Base-by-base conservation (phyloP, 2,113 vertebrate species). In the Seriola rivoliana region DNA sequence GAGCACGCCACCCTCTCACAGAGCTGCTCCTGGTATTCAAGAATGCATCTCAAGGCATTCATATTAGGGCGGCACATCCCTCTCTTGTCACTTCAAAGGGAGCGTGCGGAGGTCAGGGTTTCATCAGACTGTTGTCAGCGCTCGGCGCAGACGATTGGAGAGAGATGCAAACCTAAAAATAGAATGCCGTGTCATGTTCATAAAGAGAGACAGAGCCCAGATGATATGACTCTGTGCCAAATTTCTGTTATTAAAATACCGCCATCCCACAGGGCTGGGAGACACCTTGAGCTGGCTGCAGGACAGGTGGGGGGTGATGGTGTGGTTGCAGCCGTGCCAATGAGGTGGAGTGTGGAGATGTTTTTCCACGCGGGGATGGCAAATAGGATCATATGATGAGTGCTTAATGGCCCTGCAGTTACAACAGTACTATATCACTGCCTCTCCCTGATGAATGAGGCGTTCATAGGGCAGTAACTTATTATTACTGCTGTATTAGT, bases 51-150 rank as follows among this genome's bases (percentile, higher is more conserved):
- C 58, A 65, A 87, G 89, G 86, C 85, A 32, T 93, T 90, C 73
- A 38, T 78, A 84, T 90, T 90, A 89, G 85, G 73, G 54, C 65
- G 57, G 57, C 75, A 67, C 88, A 85, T 93, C 90, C 82, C 85
- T 95, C 85, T 71, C 87, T 91, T 93, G 89, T 94, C 92, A 93
- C 92, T 92, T 92, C 90, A 94, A 93, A 93, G 90, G 71, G 75
- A 88, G 81, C 17, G 69, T 11, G 63, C 34, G 5, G 58, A 71
- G 79, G 87, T 89, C 84, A 88, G 71, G 84, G 84, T 90, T 92
- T 93, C 89, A 88, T 89, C 89, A 72, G 79, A 36, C 88, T 90
- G 91, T 92, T 64, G 69, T 74, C 87, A 70, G 85, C 67, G 29
- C 73, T 70, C 54, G 57, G 65, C 46, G 48, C 72, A 69, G 83